Base-by-base conservation (phyloP, 2,888 invertebrate genomes). In the Acleris emargana region DNA sequence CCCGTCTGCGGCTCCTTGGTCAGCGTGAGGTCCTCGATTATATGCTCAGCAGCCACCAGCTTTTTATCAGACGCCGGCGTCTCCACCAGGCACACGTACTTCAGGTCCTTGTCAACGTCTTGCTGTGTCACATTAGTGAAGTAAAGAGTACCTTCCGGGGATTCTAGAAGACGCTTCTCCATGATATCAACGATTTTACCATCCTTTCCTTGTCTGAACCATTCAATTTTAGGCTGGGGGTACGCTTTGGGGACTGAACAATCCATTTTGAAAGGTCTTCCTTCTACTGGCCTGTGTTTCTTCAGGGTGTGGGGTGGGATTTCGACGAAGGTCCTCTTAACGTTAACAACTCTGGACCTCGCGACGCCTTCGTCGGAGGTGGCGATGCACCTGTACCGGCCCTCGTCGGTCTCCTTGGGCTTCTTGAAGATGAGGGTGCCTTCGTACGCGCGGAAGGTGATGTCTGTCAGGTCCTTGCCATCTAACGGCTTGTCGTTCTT, bases 21-120 rank as follows among this genome's bases (percentile, higher is more conserved):
- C 3, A 76, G 73, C 2, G 76, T 73, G 57, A 89, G 32, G 3
- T 71, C 71, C 58, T 79, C 81, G 4, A 91, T 74, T 6, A 78
- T 74, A 70, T 89, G 87, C 42, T 86, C 85, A 1, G 87, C 88
- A 0, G 89, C 54, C 0, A 77, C 68, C 0, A 87, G 81, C 0
- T 81, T 81, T 0, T 73, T 71, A 0, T 76, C 77, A 0, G 73
- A 71, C 1, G 86, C 88, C 1, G 86, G 82, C 0, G 85, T 81
- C 17, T 76, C 80, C 2, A 84, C 89, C 0, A 81, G 68, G 64
- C 91, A 91, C 0, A 88, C 83, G 61, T 87, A 90, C 57, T 86
- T 88, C 64, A 71, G 71, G 4, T 75, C 73, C 17, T 69, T 68
- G 20, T 68, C 72, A 0, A 70, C 79, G 43, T 90, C 91, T 1